Conservation (phyloP, 30 jellyfish, hydroid and myxozoan species). For the Turritopsis dohrnii region DNA sequence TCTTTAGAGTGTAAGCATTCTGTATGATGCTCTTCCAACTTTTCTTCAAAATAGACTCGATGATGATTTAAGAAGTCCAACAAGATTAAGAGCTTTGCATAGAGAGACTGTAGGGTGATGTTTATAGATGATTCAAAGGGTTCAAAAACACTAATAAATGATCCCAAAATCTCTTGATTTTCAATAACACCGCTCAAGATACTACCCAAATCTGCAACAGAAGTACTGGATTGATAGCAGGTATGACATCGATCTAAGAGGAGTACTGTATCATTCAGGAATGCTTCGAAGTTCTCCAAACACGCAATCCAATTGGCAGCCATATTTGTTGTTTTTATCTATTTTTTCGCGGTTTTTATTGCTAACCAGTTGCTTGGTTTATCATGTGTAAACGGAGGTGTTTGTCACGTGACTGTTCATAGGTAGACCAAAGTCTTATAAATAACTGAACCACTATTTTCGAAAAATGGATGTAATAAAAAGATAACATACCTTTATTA, state of each 20-base stretch:
- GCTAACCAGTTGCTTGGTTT: not conserved
- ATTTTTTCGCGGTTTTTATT: not conserved
- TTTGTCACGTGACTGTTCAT: not conserved
- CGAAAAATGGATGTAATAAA: not conserved
- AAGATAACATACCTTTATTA: too few species aligned
- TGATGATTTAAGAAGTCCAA: not conserved
- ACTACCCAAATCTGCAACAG: not conserved
- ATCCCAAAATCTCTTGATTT: not conserved
- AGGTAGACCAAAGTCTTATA: not conserved
- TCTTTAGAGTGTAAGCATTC: not conserved
- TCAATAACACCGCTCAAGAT: not conserved
- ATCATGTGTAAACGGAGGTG: not conserved
- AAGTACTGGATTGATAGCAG: not conserved
- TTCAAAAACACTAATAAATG: not conserved
- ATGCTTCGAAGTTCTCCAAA: not conserved
- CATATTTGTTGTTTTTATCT: not conserved
- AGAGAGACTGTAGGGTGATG: not conserved
- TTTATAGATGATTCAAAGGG: not conserved
- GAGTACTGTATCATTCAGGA: not conserved
- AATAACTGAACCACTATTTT: not conserved
- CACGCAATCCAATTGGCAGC: not conserved
- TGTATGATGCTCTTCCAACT: not conserved
- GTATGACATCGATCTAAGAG: not conserved
- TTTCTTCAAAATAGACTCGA: not conserved
- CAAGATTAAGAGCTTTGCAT: not conserved